Evolutionary conservation across 2,113 vertebrate species (phyloP).

Genomic region (Hemiscyllium ocellatum): DNA sequence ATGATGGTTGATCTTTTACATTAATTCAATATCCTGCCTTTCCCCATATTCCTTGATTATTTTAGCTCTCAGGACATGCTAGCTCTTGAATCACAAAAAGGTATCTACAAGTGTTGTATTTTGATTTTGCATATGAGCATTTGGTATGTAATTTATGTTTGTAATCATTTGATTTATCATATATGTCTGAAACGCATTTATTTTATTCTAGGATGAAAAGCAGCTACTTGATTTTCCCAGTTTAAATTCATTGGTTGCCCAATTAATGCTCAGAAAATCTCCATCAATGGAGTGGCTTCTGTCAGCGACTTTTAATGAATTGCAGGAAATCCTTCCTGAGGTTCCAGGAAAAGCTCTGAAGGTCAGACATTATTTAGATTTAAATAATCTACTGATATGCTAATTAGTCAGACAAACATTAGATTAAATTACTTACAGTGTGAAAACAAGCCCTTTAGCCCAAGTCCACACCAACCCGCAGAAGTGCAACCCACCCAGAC

Average conservation of each 20-base stretch:
- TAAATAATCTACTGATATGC: background rate
- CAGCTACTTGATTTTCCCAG: constrained; percentile 72
- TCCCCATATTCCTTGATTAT: no score
- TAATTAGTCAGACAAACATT: background rate
- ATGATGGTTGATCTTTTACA: no score
- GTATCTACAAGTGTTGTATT: background rate
- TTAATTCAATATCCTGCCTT: no score
- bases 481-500: no score
- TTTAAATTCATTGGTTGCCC: constrained; percentile 77
- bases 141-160: background rate
- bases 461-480: no score
- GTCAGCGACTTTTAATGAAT: constrained; percentile 61
- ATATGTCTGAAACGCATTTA: background rate
- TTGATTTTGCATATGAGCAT: background rate
- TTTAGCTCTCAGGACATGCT: background rate
- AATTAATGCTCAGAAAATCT: constrained; percentile 72
- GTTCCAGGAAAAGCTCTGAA: constrained; percentile 80
- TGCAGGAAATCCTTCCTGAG: constrained; percentile 71
- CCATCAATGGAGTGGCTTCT: constrained; percentile 68
- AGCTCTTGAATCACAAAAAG: background rate
- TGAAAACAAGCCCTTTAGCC: no score
- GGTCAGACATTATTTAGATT: constrained; percentile 54
- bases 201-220: constrained; percentile 65
- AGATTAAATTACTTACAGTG: no score
- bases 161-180: background rate